These are phyloP conservation scores for Neopelma chrysocephalum DNA, from an alignment of 2,797 vertebrate genomes.

Conservation along the genomic window DNA sequence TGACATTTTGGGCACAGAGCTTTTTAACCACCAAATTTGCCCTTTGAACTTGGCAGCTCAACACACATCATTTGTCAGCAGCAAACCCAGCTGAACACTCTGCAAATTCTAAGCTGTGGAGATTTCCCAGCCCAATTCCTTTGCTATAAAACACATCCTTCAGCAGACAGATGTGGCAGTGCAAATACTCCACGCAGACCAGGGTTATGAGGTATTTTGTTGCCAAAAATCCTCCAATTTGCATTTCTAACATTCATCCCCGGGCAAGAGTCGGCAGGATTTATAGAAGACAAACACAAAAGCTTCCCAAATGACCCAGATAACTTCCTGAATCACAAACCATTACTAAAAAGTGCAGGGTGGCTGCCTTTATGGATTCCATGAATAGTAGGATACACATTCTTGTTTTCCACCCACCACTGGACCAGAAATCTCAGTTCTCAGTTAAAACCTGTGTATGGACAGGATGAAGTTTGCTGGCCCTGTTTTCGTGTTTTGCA, in stretches of 20 bases:
- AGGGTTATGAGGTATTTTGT: background rate
- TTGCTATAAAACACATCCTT: background rate
- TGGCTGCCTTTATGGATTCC: background rate
- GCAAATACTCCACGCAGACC: fast-evolving
- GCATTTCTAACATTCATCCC: background rate
- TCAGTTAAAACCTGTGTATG: background rate
- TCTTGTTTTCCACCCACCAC: background rate
- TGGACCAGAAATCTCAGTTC: background rate
- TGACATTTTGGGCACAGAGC: background rate
- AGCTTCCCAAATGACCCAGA: background rate
- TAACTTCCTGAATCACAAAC: background rate
- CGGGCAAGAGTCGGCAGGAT: background rate
- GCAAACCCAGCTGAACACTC: background rate
- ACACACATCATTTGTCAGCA: fast-evolving
- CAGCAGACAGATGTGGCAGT: background rate
- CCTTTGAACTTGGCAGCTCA: background rate
- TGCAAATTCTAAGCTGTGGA: background rate
- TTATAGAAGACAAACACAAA: background rate
- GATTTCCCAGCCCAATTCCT: background rate
- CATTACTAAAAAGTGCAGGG: background rate
- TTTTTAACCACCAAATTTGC: background rate
- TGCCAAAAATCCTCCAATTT: background rate
- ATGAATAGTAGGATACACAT: background rate
- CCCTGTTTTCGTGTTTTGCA: background rate
- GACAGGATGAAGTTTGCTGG: no score